Evolutionary conservation across 1,140 invertebrate species (phyloP).

Genomic region (Drosophila kohkoa): DNA sequence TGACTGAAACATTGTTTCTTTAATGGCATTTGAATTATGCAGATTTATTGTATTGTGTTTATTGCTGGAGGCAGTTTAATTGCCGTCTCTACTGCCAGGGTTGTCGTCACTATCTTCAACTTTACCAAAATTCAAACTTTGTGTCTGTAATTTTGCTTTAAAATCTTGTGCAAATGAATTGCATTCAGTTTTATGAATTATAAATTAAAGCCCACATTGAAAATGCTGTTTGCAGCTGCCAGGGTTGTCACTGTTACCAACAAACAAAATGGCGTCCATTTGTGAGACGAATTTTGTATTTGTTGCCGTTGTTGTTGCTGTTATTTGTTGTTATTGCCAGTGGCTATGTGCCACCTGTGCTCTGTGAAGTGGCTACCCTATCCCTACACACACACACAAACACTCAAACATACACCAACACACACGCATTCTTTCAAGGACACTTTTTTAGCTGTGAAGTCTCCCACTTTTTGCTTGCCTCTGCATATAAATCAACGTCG

Average conservation of each 20-base stretch:
- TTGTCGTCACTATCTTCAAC: too few species aligned
- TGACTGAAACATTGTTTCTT: too few species aligned
- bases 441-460: conserved; percentile 32
- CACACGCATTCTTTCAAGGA: conserved; percentile 61
- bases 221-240: background rate
- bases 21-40: too few species aligned
- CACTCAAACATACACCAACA: background rate
- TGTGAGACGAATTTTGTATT: background rate
- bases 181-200: background rate
- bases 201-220: background rate
- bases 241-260: conserved; percentile 41
- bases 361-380: conserved; percentile 15
- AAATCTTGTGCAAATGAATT: background rate
- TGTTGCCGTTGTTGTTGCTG: conserved; percentile 21
- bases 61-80: too few species aligned
- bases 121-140: too few species aligned
- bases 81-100: too few species aligned
- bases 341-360: conserved; percentile 73
- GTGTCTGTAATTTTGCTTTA: background rate
- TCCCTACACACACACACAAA: background rate
- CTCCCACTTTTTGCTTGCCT: background rate
- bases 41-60: too few species aligned
- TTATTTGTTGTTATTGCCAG: conserved; percentile 41
- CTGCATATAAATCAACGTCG: conserved; percentile 67
- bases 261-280: conserved; percentile 46